A percentile compares a stretch with the other conserved stretches of the same genome.
Conservation (phyloP, 2,797 vertebrate genomes). For the Tangara arthus region DNA sequence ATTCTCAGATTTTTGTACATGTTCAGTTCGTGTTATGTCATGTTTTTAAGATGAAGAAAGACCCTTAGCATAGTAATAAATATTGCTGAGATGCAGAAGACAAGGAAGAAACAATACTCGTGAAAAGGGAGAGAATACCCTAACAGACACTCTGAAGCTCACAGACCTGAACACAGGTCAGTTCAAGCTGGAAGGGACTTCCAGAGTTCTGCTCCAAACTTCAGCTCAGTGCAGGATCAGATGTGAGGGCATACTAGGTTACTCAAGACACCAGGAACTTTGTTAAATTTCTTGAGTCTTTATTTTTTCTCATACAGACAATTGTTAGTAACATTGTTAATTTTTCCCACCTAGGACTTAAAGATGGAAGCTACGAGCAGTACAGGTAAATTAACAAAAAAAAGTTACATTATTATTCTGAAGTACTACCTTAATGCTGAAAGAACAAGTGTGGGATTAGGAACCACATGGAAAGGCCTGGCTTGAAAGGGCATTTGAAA, state of each 20-base stretch:
- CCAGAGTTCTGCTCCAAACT: neutral
- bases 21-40: neutral
- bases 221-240: neutral
- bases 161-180: neutral
- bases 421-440: neutral
- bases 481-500: neutral
- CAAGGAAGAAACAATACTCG: neutral
- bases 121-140: neutral
- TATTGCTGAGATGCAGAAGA: neutral
- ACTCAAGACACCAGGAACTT: neutral
- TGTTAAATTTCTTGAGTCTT: neutral
- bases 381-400: slow-evolving; percentile 83
- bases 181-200: neutral
- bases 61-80: neutral
- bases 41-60: neutral
- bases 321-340: neutral
- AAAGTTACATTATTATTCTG: neutral
- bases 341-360: slow-evolving; percentile 81
- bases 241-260: neutral
- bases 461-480: neutral
- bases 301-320: neutral
- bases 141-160: neutral
- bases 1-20: neutral
- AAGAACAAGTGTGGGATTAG: neutral
- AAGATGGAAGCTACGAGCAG: slow-evolving; percentile 90